Evolutionary conservation across 2,797 vertebrate species (phyloP), one percentile per base, ranked within the genome.

Genomic region (Danio kyathit): DNA sequence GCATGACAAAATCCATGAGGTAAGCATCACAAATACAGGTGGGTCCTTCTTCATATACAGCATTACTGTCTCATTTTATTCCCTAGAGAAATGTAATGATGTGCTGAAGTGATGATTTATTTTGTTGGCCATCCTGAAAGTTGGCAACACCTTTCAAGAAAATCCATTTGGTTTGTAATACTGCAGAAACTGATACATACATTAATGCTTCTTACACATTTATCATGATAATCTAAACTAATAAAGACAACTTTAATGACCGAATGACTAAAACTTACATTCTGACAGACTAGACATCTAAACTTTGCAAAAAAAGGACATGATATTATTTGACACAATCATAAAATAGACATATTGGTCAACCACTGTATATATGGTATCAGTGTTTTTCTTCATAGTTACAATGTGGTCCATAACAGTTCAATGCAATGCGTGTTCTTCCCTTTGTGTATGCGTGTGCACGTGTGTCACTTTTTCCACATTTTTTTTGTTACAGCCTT

Each of bases 51-150:
- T 11, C 54, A 74, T 29, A 48, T 60, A 17, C 3, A 29, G 16
- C 7, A 43, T 74, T 29, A n/a, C 54, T 5, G 19, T 74, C 14
- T 48, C 9, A 48, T 16, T 74, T 74, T 48, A 74, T 74, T 60
- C 19, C 43, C 41, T 29, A 41, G 12, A 46, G 7, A 10, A 19
- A 57, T 59, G 2, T 12, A 19, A 44, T 59, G 14, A 16, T 40
- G 38, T 2, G 5, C 49, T 17, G 16, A 3, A 52, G 5, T 40
- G 66, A 51, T 40, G 66, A 51, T 16, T 3, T 70, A 54, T 5
- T n/a, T 41, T 70, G 51, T 48, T 40, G 9, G 6, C 29, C 29
- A 40, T 4, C 12, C 59, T 29, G 14, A 29, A 60, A 40, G 59
- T 13, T 60, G 38, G 29, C 59, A 38, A 60, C 29, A 38, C 59